Evolutionary conservation across 2,797 vertebrate species (phyloP).

Genomic region (Caiman crocodilus): DNA sequence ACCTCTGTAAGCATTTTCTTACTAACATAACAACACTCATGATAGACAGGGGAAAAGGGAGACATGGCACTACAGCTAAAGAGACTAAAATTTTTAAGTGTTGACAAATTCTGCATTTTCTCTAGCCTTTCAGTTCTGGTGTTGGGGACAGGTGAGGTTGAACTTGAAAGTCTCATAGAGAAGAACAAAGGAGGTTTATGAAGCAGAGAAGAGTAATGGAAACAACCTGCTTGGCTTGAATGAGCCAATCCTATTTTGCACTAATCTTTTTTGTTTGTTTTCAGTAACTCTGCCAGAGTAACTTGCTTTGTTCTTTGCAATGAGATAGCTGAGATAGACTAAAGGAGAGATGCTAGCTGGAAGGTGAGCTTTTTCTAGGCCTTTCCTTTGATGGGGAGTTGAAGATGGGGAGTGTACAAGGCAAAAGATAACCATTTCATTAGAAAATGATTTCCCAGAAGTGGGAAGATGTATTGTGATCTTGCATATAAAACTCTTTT

Average conservation of each 20-base stretch:
- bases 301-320: neutral
- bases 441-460: neutral
- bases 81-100: neutral
- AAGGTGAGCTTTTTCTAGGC: neutral
- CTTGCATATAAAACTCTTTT: neutral
- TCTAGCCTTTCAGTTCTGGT: neutral
- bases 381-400: neutral
- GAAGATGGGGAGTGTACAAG: neutral
- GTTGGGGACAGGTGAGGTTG: neutral
- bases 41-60: neutral
- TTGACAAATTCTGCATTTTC: neutral
- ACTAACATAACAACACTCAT: neutral
- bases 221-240: neutral
- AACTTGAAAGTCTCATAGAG: neutral
- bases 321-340: neutral
- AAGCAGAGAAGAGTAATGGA: neutral
- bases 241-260: neutral
- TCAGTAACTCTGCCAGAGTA: slow-evolving; percentile 3
- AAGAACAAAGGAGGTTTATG: neutral
- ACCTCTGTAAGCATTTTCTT: neutral
- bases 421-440: neutral
- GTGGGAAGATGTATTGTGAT: neutral
- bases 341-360: neutral
- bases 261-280: neutral
- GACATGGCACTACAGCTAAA: neutral